Conservation (phyloP, 2,888 invertebrate genomes). For the Tenthredo scrophulariae region DNA sequence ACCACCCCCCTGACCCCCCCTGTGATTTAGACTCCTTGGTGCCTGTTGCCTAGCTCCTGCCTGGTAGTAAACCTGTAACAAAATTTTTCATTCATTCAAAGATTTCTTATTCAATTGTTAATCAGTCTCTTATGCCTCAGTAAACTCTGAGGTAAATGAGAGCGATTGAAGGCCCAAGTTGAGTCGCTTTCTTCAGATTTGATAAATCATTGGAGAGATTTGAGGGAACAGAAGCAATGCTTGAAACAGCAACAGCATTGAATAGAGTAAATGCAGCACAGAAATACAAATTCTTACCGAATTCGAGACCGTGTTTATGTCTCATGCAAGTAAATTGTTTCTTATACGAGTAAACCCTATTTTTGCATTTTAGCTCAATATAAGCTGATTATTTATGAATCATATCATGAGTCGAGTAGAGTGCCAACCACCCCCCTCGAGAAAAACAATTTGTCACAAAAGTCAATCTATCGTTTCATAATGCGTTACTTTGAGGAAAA, state of each 20-base stretch:
- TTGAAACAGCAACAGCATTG: not conserved
- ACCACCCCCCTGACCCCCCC: conserved; percentile 70
- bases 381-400: not conserved
- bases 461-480: not conserved
- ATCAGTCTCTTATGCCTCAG: not conserved
- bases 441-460: not conserved
- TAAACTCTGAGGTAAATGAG: not conserved
- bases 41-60: conserved; percentile 71
- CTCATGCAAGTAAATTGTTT: not conserved
- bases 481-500: not conserved
- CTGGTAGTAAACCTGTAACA: conserved; percentile 67
- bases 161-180: not conserved
- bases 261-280: not conserved
- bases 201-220: not conserved
- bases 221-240: not conserved
- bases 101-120: not conserved
- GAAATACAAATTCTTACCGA: not conserved
- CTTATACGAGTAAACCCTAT: not conserved
- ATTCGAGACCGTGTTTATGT: not conserved
- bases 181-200: not conserved
- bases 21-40: conserved; percentile 70
- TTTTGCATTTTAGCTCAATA: not conserved
- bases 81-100: conserved; percentile 3
- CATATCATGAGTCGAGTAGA: not conserved
- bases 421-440: not conserved